Percentiles rank a stretch among this genome's conserved stretches.
Conservation (phyloP, 2,888 invertebrate genomes). For the Molorchus minor region DNA sequence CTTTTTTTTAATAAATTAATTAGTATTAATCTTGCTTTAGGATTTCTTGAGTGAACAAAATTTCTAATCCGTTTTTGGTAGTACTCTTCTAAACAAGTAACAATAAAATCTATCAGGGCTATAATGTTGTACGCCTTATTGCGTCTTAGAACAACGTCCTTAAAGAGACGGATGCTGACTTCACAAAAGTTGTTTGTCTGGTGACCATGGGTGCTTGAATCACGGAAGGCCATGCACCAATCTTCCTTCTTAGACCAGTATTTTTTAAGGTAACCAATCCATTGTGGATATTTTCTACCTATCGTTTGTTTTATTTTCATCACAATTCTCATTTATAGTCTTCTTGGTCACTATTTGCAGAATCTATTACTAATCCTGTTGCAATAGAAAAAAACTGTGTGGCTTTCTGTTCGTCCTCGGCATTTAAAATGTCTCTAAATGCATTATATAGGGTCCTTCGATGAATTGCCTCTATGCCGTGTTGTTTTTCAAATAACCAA, state of each 20-base stretch:
- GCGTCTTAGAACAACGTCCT: constrained; percentile 23
- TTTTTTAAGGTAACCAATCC: constrained; percentile 15
- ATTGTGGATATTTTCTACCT: constrained; percentile 15
- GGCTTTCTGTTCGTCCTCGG: not conserved
- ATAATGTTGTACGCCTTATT: constrained; percentile 20
- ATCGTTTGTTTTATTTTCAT: not conserved
- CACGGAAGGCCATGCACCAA: constrained; percentile 24
- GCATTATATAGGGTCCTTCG: not conserved
- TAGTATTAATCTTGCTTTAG: not conserved
- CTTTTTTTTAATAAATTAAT: constrained; percentile 5
- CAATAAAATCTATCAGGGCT: constrained; percentile 22
- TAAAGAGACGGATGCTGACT: constrained; percentile 21
- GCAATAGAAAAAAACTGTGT: constrained; percentile 10
- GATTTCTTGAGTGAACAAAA: constrained; percentile 9
- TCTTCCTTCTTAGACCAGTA: constrained; percentile 20
- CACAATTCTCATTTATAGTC: not conserved
- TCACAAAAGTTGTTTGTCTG: constrained; percentile 24
- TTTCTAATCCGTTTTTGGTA: constrained; percentile 23
- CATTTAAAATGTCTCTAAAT: constrained; percentile 17
- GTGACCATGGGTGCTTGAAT: constrained; percentile 20
- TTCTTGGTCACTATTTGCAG: not conserved
- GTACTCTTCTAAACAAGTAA: constrained; percentile 24
- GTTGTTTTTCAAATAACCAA: no score
- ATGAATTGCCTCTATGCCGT: not conserved
- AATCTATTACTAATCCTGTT: not conserved